Evolutionary conservation across 2,888 invertebrate species (phyloP).

Genomic region (Urechis unicinctus): DNA sequence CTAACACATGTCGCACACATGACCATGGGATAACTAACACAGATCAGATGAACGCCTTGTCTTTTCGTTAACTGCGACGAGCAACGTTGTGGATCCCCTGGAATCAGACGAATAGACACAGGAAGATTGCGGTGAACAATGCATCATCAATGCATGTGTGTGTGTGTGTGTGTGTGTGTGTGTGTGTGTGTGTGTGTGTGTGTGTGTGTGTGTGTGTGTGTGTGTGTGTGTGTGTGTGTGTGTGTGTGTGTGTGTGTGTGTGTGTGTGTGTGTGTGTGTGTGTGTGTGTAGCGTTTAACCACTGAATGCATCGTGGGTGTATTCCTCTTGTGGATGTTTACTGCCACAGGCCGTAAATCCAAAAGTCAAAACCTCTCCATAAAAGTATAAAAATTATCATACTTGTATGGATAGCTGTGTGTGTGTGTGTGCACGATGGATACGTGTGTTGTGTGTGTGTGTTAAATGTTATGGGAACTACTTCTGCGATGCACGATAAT

Average conservation of each 20-base stretch:
- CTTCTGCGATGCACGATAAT: too few species aligned
- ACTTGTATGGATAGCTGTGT: neutral
- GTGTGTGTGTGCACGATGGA: slow-evolving; percentile 1
- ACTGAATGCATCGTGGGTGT: too few species aligned
- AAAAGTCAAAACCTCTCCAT: neutral
- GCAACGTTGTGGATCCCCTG: too few species aligned
- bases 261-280: slow-evolving; percentile 6
- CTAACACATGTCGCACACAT: too few species aligned
- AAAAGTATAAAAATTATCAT: neutral
- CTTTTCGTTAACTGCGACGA: too few species aligned
- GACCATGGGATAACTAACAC: too few species aligned
- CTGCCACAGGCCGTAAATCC: neutral
- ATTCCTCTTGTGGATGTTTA: neutral
- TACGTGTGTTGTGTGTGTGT: too few species aligned
- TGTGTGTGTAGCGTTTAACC: too few species aligned
- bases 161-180: slow-evolving; percentile 10
- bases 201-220: slow-evolving; percentile 10
- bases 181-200: slow-evolving; percentile 10
- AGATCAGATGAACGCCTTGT: too few species aligned
- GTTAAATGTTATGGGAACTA: too few species aligned
- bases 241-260: slow-evolving; percentile 11
- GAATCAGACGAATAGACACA: too few species aligned
- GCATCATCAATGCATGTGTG: too few species aligned
- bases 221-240: slow-evolving; percentile 13
- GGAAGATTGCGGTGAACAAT: neutral